Evolutionary conservation across 2,113 vertebrate genomes (phyloP).

Genomic region (Meleagris gallopavo): DNA sequence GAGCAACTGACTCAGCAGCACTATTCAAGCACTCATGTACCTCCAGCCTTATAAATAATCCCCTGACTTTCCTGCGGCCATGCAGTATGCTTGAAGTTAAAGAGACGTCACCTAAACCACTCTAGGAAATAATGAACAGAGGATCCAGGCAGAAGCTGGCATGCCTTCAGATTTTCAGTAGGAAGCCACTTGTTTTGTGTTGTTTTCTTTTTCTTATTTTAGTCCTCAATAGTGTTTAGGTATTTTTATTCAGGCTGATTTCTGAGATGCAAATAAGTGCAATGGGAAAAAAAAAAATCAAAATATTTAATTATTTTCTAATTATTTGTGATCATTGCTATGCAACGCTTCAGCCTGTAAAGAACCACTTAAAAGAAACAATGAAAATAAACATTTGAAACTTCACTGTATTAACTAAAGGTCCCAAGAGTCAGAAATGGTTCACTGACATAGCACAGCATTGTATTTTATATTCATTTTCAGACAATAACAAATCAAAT

Average conservation of each 20-base stretch:
- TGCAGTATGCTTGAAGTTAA: neutral
- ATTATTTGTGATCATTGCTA: neutral
- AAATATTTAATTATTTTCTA: neutral
- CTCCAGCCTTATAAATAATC: slow-evolving; percentile 25
- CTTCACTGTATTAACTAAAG: neutral
- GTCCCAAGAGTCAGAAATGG: neutral
- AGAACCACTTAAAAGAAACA: neutral
- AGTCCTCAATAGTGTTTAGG: neutral
- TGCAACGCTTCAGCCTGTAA: neutral
- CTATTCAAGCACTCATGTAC: neutral
- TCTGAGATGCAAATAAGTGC: neutral
- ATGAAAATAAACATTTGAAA: neutral
- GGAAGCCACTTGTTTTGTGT: neutral
- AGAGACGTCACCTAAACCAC: neutral
- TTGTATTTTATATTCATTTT: neutral
- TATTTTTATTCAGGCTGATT: slow-evolving; percentile 15
- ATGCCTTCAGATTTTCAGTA: neutral
- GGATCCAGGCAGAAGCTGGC: slow-evolving; percentile 10
- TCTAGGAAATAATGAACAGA: slow-evolving; percentile 25
- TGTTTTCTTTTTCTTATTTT: neutral
- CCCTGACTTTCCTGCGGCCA: fast-evolving
- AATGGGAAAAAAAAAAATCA: too few species aligned
- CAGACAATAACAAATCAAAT: neutral
- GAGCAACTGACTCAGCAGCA: neutral
- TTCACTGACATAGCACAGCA: neutral